phyloP scores from a whole-genome alignment of 1,140 invertebrate genomes.

The Leguminivora glycinivorella region DNA sequence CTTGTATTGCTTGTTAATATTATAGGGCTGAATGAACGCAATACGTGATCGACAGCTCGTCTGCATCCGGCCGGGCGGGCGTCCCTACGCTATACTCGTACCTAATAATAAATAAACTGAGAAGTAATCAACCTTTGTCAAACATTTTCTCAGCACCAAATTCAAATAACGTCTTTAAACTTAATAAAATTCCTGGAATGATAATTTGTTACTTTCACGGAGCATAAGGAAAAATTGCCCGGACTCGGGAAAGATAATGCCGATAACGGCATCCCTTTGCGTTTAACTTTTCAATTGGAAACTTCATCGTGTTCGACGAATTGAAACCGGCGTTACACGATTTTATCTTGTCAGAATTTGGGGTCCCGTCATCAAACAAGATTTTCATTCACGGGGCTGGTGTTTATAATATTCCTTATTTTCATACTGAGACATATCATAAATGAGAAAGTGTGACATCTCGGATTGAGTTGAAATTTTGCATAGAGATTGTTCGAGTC shows the following conservation, averaged over 20 bases:
- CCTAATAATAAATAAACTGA: too few species aligned
- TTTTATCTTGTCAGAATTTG: constrained; percentile 13
- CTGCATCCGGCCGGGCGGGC: too few species aligned
- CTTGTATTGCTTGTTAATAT: too few species aligned
- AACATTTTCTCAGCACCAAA: not conserved
- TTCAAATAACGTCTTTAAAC: constrained; percentile 26
- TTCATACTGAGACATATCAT: too few species aligned
- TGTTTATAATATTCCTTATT: too few species aligned
- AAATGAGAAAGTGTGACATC: too few species aligned
- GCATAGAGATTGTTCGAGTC: too few species aligned
- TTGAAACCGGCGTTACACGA: constrained; percentile 20
- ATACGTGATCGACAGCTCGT: too few species aligned
- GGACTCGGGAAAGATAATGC: constrained; percentile 43
- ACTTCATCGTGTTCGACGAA: constrained; percentile 36
- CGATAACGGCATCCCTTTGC: constrained; percentile 42
- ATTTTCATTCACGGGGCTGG: not conserved
- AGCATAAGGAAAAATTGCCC: constrained; percentile 55
- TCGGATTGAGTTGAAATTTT: too few species aligned
- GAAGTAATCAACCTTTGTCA: not conserved
- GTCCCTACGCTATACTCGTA: too few species aligned
- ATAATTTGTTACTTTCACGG: constrained; percentile 62
- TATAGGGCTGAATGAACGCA: too few species aligned
- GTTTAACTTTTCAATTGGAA: constrained; percentile 44
- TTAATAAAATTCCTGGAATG: constrained; percentile 44
- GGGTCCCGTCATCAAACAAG: not conserved